phyloP scores from a whole-genome alignment of 2,113 vertebrate species.

The Dicaeum eximium region DNA sequence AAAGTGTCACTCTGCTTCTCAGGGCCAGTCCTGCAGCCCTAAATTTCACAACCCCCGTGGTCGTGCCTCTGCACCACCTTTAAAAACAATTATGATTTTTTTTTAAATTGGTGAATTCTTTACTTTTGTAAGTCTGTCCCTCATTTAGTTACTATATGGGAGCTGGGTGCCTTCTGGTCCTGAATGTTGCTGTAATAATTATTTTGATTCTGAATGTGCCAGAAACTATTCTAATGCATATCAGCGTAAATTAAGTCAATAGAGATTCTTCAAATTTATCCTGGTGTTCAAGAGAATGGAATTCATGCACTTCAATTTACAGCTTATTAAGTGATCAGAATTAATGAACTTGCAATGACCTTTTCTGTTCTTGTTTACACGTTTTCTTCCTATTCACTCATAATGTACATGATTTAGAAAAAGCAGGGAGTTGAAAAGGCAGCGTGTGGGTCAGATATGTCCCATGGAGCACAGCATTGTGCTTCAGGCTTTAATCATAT shows the following conservation, averaged over 20 bases:
- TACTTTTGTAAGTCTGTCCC: not conserved
- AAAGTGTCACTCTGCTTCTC: not conserved
- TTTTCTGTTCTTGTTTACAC: slow-evolving; percentile 58
- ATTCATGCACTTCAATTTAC: slow-evolving; percentile 59
- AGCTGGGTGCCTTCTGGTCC: not conserved
- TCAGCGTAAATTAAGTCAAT: slow-evolving; percentile 46
- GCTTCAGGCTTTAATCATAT: not conserved
- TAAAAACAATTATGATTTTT: not conserved
- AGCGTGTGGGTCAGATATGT: slow-evolving; percentile 25
- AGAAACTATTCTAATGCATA: slow-evolving; percentile 63
- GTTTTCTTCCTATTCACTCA: slow-evolving; percentile 22
- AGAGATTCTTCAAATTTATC: slow-evolving; percentile 55
- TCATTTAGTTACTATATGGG: not conserved
- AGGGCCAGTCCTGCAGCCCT: not conserved
- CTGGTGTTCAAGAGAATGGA: slow-evolving; percentile 58
- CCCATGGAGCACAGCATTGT: slow-evolving; percentile 44
- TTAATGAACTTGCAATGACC: slow-evolving; percentile 49
- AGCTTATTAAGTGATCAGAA: slow-evolving; percentile 64
- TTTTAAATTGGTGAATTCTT: not conserved
- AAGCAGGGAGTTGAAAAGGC: slow-evolving; percentile 50
- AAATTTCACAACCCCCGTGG: not conserved
- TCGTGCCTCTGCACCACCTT: not conserved
- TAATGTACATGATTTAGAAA: slow-evolving; percentile 23
- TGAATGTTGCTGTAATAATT: slow-evolving; percentile 30
- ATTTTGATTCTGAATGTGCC: slow-evolving; percentile 37